These are phyloP conservation scores for Eupithecia inturbata DNA, from an alignment of 2,888 invertebrate species.

Conservation along the genomic window DNA sequence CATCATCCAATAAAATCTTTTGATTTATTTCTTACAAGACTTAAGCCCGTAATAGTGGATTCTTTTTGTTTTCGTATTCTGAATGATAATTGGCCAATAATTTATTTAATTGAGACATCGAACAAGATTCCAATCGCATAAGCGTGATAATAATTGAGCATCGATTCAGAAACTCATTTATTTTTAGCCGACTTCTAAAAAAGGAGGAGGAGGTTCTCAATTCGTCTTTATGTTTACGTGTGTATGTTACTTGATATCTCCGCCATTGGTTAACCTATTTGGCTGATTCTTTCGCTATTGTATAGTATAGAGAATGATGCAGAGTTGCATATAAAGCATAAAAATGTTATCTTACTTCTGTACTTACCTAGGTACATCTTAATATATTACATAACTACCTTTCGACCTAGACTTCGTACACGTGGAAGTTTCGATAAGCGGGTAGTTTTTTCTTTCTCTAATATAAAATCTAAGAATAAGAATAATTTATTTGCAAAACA, in stretches of 20 bases:
- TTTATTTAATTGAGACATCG: slow-evolving; percentile 74
- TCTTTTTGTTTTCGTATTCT: slow-evolving; percentile 16
- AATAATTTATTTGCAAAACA: too few relatives aligned
- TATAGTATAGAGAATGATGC: too few relatives aligned
- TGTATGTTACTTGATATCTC: too few relatives aligned
- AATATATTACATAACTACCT: background rate
- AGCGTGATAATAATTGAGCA: slow-evolving; percentile 12
- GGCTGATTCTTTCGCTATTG: too few relatives aligned
- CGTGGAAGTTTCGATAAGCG: background rate
- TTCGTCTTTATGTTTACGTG: too few relatives aligned
- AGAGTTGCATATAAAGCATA: too few relatives aligned
- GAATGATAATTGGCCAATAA: slow-evolving; percentile 68
- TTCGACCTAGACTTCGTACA: background rate
- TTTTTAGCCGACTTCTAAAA: background rate
- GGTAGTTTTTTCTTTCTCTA: too few relatives aligned
- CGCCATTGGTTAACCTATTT: too few relatives aligned
- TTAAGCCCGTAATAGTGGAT: background rate
- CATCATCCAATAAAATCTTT: background rate
- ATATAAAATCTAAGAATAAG: too few relatives aligned
- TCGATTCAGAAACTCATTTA: slow-evolving; percentile 3
- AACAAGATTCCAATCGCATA: slow-evolving; percentile 61
- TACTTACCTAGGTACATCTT: background rate
- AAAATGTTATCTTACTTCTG: background rate
- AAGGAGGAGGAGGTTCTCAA: too few relatives aligned
- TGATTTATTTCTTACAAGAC: background rate